phyloP scores from a whole-genome alignment of 2,888 invertebrate species.

The Ectropis crepuscularia region DNA sequence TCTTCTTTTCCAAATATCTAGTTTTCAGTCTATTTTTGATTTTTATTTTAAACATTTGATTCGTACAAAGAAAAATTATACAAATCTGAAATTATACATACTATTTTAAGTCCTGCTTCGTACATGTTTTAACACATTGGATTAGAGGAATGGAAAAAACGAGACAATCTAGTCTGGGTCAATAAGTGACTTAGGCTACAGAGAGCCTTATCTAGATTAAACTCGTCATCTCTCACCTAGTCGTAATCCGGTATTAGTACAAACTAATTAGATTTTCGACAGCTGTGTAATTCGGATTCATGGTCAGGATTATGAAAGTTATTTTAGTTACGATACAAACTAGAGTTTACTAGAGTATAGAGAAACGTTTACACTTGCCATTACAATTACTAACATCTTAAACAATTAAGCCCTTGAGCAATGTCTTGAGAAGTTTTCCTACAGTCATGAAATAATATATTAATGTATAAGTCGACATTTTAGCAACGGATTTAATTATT shows the following conservation, averaged over 20 bases:
- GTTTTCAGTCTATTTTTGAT: no score
- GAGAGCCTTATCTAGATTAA: slow-evolving; percentile 9
- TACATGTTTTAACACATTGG: neutral
- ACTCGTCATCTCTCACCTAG: slow-evolving; percentile 6
- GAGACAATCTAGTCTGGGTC: neutral
- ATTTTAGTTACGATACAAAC: slow-evolving; percentile 3
- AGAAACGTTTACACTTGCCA: slow-evolving; percentile 10
- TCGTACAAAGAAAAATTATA: no score
- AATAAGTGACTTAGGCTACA: neutral
- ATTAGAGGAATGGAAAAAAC: neutral
- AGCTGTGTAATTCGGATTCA: slow-evolving; percentile 6
- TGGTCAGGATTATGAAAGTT: slow-evolving; percentile 5
- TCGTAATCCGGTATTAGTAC: slow-evolving; percentile 3
- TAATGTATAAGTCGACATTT: neutral
- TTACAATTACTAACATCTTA: slow-evolving; percentile 25
- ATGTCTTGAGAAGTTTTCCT: slow-evolving; percentile 30
- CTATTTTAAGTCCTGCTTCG: no score
- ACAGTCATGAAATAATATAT: slow-evolving; percentile 26
- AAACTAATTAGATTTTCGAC: slow-evolving; percentile 21
- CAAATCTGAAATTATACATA: no score
- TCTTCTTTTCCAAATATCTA: no score
- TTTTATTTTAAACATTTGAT: no score
- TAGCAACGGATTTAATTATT: no score
- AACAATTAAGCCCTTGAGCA: slow-evolving; percentile 25
- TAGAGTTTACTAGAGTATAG: neutral